These are phyloP conservation scores for Charanyca ferruginea DNA, from an alignment of 2,888 invertebrate species.

Conservation along the genomic window DNA sequence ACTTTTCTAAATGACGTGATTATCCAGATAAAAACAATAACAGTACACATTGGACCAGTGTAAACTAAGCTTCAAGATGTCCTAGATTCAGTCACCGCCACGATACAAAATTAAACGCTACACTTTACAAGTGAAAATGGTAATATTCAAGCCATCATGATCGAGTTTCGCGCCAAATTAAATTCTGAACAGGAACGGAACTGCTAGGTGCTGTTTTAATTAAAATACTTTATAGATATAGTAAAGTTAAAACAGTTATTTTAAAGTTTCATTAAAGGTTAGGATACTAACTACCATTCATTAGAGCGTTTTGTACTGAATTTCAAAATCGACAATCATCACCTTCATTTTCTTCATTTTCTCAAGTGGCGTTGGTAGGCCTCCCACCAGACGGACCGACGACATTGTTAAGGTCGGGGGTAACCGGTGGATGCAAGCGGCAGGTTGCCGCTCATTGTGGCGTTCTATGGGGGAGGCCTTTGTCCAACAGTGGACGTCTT, in stretches of 20 bases:
- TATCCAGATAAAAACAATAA: too few relatives aligned
- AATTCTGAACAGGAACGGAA: conserved; percentile 19
- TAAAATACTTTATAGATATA: background rate
- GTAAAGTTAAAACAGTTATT: background rate
- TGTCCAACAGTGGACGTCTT: too few relatives aligned
- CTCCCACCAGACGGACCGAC: too few relatives aligned
- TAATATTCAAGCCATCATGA: conserved; percentile 20
- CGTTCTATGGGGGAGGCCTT: too few relatives aligned
- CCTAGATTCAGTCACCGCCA: conserved; percentile 32
- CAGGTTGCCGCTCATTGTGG: too few relatives aligned
- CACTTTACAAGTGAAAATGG: conserved; percentile 32
- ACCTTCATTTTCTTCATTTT: too few relatives aligned
- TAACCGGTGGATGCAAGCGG: too few relatives aligned
- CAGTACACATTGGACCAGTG: background rate
- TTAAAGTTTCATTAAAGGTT: background rate
- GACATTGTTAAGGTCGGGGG: too few relatives aligned
- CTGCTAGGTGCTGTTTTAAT: conserved; percentile 13
- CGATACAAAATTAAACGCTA: conserved; percentile 31
- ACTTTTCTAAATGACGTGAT: too few relatives aligned
- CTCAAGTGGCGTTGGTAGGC: too few relatives aligned
- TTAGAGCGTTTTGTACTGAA: background rate
- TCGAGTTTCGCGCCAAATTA: conserved; percentile 42
- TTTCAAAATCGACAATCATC: too few relatives aligned
- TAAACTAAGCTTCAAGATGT: conserved; percentile 22
- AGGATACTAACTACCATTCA: background rate